Evolutionary conservation across 2,113 vertebrate species (phyloP).

Genomic region (Psammodynastes pulverulentus): DNA sequence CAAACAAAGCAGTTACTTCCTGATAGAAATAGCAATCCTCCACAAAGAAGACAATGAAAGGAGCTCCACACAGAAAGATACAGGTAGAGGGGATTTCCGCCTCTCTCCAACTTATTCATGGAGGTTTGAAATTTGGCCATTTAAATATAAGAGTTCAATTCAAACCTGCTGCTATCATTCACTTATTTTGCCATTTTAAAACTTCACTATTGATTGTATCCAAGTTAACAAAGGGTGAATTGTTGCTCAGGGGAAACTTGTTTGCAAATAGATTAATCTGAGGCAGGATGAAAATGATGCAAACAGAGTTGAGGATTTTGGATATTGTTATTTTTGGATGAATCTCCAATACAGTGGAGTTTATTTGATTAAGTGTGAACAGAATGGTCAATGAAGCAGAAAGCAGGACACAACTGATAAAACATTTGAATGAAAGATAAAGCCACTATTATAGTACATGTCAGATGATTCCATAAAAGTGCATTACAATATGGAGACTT

Average conservation of each 20-base stretch:
- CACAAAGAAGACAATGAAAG: background rate
- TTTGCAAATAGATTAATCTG: constrained; percentile 7
- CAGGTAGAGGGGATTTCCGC: background rate
- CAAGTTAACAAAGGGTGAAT: background rate
- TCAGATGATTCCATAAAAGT: constrained; percentile 48
- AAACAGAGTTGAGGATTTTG: background rate
- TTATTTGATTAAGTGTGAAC: constrained; percentile 66
- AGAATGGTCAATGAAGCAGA: constrained; percentile 58
- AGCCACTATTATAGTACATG: constrained; percentile 30
- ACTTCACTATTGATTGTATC: background rate
- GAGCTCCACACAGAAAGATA: background rate
- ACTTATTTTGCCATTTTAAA: background rate
- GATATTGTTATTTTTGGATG: constrained; percentile 48
- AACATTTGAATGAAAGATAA: constrained; percentile 58
- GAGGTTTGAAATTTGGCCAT: background rate
- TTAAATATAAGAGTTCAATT: background rate
- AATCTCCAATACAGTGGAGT: constrained; percentile 36
- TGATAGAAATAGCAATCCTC: background rate
- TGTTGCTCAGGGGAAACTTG: background rate
- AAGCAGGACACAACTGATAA: constrained; percentile 68
- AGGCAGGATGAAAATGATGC: constrained; percentile 8
- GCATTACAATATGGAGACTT: constrained; percentile 34
- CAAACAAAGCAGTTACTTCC: background rate
- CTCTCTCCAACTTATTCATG: background rate
- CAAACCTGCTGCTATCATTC: background rate